Conservation (phyloP, 2,113 vertebrate genomes). For the Oostethus manadensis region DNA sequence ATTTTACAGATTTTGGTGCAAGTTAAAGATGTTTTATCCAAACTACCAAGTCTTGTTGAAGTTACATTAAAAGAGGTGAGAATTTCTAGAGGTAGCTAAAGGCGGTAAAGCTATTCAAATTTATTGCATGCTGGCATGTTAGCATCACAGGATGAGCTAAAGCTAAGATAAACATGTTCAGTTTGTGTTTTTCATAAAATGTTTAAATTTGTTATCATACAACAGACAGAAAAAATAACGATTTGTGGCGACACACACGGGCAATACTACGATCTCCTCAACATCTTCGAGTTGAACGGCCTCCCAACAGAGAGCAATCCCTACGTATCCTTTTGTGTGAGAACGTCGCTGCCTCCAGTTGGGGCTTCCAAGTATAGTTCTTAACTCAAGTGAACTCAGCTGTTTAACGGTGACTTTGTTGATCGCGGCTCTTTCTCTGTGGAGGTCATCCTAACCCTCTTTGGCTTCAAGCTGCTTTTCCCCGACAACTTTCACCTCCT, state of each 20-base stretch:
- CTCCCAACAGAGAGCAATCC: slow-evolving; percentile 85
- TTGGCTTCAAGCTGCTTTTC: slow-evolving; percentile 90
- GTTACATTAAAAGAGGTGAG: slow-evolving; percentile 84
- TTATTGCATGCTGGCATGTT: not conserved
- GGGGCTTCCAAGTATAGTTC: slow-evolving; percentile 1
- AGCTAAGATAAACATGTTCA: not conserved
- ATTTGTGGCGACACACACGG: slow-evolving; percentile 95
- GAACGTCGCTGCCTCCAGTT: not conserved
- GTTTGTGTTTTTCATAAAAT: not conserved
- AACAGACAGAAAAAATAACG: slow-evolving; percentile 87
- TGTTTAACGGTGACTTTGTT: slow-evolving; percentile 94
- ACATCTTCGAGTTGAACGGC: slow-evolving; percentile 91
- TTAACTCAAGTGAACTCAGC: slow-evolving; percentile 68
- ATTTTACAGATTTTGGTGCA: slow-evolving; percentile 85
- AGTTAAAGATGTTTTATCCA: slow-evolving; percentile 86
- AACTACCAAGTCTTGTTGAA: slow-evolving; percentile 88
- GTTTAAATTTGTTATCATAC: slow-evolving; percentile 40
- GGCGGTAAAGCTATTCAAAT: not conserved
- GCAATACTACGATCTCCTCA: slow-evolving; percentile 90
- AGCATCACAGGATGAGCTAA: not conserved
- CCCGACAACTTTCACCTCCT: slow-evolving; percentile 87
- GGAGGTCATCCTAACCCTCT: slow-evolving; percentile 90
- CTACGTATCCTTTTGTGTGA: slow-evolving; percentile 82
- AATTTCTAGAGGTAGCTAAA: not conserved
- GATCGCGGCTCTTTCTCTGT: slow-evolving; percentile 91